These are phyloP conservation scores for Ips nitidus DNA, from an alignment of 1,140 invertebrate genomes.

Conservation along the genomic window DNA sequence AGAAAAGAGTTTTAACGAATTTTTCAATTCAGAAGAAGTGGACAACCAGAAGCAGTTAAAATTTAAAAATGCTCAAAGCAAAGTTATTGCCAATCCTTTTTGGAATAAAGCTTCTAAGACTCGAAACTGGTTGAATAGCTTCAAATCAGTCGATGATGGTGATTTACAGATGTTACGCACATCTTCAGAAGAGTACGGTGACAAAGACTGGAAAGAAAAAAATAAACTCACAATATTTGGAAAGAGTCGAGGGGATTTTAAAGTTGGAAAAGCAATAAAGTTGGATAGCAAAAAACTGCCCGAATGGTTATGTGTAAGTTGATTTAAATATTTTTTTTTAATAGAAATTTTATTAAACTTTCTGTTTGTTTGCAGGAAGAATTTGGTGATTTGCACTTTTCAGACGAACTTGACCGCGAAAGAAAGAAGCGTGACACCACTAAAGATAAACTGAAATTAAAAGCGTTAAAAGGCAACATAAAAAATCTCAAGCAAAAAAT, in stretches of 20 bases:
- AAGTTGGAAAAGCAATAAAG: background rate
- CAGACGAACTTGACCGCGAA: background rate
- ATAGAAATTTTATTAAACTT: constrained; percentile 13
- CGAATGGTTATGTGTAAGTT: background rate
- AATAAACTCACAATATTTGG: background rate
- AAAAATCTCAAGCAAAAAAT: constrained; percentile 2
- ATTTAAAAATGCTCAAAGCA: too few species aligned
- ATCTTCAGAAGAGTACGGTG: background rate
- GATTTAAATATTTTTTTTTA: background rate
- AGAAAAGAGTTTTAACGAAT: constrained; percentile 14
- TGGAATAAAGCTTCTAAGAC: too few species aligned
- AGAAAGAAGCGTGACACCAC: background rate
- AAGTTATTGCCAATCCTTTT: too few species aligned
- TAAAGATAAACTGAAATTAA: background rate
- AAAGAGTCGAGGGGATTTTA: background rate
- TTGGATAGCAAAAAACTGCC: background rate
- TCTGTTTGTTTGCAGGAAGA: background rate
- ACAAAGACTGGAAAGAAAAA: background rate
- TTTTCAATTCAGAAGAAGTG: constrained; percentile 1
- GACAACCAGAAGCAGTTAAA: too few species aligned
- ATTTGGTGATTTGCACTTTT: constrained; percentile 8
- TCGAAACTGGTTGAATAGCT: too few species aligned
- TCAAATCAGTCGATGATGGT: background rate
- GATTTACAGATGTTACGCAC: background rate
- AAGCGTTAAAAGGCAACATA: background rate